Conservation (phyloP, 2,888 invertebrate species). For the Acanthococcus lagerstroemiae region DNA sequence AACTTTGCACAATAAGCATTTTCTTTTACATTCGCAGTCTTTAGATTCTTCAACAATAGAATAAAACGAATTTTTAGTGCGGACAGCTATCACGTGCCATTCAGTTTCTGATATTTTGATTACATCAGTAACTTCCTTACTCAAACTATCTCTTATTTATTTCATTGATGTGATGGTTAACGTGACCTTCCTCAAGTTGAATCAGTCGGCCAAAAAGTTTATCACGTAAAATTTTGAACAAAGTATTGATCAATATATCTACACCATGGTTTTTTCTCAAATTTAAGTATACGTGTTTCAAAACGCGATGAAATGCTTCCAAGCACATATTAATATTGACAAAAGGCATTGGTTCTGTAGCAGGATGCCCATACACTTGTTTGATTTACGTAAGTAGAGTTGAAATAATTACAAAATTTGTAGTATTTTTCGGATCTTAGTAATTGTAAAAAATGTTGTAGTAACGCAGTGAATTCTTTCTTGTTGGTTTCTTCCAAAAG, state of each 20-base stretch:
- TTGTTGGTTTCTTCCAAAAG: constrained; percentile 4
- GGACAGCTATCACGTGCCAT: background rate
- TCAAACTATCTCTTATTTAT: too few species aligned
- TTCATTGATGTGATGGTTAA: too few species aligned
- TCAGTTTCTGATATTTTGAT: background rate
- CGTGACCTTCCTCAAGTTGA: too few species aligned
- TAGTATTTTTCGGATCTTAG: background rate
- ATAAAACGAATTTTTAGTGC: too few species aligned
- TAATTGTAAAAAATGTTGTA: background rate
- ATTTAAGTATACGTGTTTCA: constrained; percentile 26
- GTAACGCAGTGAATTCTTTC: background rate
- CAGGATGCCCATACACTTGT: constrained; percentile 24
- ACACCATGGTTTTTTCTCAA: constrained; percentile 23
- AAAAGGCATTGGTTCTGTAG: constrained; percentile 23
- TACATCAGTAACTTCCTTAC: constrained; percentile 9
- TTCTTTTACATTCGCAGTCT: too few species aligned
- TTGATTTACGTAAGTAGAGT: background rate
- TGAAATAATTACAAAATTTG: constrained; percentile 10
- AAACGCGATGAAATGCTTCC: constrained; percentile 24
- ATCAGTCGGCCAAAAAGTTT: too few species aligned
- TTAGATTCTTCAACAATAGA: too few species aligned
- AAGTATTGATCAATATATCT: constrained; percentile 15
- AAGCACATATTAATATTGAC: constrained; percentile 26
- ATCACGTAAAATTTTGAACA: too few species aligned
- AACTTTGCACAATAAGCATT: too few species aligned